Evolutionary conservation across 2,888 invertebrate species (phyloP).

Genomic region (Laspeyria flexula): DNA sequence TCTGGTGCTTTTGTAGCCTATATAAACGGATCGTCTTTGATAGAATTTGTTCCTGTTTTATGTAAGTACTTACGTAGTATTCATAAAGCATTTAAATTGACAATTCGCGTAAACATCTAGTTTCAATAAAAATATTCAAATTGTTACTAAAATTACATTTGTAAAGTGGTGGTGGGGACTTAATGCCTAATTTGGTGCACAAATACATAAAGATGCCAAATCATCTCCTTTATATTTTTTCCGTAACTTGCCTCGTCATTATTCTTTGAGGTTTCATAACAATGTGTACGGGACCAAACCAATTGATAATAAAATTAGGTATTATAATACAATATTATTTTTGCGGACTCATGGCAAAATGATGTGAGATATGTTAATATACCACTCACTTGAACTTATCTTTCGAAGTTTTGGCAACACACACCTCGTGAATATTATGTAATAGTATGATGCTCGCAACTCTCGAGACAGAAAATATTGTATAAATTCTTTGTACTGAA

Average conservation of each 20-base stretch:
- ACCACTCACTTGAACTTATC: conserved; percentile 41
- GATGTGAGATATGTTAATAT: conserved; percentile 43
- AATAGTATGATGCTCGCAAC: conserved; percentile 3
- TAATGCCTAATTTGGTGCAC: too few relatives aligned
- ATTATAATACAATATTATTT: conserved; percentile 33
- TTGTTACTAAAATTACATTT: too few relatives aligned
- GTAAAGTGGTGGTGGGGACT: too few relatives aligned
- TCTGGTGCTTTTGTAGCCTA: conserved; percentile 30
- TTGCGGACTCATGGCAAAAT: conserved; percentile 17
- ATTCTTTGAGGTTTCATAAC: conserved; percentile 35
- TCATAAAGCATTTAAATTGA: not conserved
- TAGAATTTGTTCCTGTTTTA: conserved; percentile 26
- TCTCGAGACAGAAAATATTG: conserved; percentile 6
- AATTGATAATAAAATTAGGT: conserved; percentile 33
- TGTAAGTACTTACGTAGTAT: not conserved
- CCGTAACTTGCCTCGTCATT: too few relatives aligned
- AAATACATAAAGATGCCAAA: too few relatives aligned
- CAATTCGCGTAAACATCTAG: not conserved
- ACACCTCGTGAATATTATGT: conserved; percentile 6
- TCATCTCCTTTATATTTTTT: too few relatives aligned
- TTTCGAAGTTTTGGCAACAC: conserved; percentile 32
- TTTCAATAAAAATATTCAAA: too few relatives aligned
- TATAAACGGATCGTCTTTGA: conserved; percentile 22
- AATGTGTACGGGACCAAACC: conserved; percentile 15
- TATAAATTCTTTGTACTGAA: too few relatives aligned